These are phyloP conservation scores for Xestia c-nigrum DNA, from an alignment of 2,888 invertebrate genomes.

Conservation along the genomic window DNA sequence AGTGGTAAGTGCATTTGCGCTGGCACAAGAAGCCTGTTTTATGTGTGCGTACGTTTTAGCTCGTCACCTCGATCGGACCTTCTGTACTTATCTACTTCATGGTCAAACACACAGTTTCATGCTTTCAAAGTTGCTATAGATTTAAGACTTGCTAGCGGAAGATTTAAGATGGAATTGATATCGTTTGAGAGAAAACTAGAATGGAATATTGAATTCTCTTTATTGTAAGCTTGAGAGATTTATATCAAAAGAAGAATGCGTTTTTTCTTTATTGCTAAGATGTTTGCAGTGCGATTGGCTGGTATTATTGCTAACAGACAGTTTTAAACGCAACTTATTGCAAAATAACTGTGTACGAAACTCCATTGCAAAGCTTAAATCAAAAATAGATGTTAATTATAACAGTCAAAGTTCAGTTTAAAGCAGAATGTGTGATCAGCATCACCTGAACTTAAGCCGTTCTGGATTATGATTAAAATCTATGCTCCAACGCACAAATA, in stretches of 20 bases:
- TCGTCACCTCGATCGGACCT: not conserved
- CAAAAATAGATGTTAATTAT: not conserved
- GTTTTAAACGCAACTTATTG: not conserved
- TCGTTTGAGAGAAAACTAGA: constrained; percentile 32
- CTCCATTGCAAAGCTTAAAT: not conserved
- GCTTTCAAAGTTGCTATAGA: constrained; percentile 36
- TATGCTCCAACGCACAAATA: too few relatives aligned
- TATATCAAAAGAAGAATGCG: constrained; percentile 11
- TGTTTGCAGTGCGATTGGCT: not conserved
- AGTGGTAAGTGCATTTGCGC: too few relatives aligned
- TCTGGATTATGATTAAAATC: too few relatives aligned
- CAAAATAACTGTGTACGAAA: not conserved
- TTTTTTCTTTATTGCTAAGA: not conserved
- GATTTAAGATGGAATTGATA: constrained; percentile 39
- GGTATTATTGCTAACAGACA: constrained; percentile 9
- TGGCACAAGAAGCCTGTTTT: not conserved
- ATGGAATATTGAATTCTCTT: constrained; percentile 48
- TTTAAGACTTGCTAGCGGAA: constrained; percentile 36
- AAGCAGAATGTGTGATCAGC: too few relatives aligned
- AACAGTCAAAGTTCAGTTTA: not conserved
- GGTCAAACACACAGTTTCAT: constrained; percentile 22
- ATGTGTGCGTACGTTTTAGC: too few relatives aligned
- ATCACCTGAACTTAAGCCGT: too few relatives aligned
- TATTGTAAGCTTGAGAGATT: constrained; percentile 30
- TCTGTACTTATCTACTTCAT: not conserved